A percentile compares a stretch with the other conserved stretches of the same genome.
phyloP scores from a whole-genome alignment of 37 sponge, comb jelly and placozoan genomes.

The Petrosia ficiformis region DNA sequence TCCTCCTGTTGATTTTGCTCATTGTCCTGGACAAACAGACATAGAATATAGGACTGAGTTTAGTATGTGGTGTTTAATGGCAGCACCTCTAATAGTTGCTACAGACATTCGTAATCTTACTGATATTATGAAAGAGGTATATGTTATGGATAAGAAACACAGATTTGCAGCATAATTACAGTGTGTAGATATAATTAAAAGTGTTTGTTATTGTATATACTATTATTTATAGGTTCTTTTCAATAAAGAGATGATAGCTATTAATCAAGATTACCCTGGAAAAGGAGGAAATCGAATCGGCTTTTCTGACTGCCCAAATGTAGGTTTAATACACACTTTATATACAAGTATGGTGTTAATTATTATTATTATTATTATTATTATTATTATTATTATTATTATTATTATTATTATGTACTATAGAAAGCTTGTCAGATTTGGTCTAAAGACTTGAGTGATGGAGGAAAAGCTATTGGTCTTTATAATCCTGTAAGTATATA shows the following conservation, averaged over 20 bases:
- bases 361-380: no score
- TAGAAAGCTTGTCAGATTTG: constrained; percentile 66
- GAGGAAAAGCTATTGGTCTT: constrained; percentile 60
- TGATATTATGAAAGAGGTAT: constrained; percentile 60
- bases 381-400: no score
- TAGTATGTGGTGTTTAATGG: constrained; percentile 72
- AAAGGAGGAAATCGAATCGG: background rate
- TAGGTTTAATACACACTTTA: background rate
- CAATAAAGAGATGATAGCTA: constrained; percentile 74
- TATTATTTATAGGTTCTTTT: constrained; percentile 63
- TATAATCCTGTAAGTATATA: constrained; percentile 75
- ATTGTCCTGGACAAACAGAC: constrained; percentile 84
- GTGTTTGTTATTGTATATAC: no score
- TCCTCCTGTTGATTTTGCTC: constrained; percentile 3
- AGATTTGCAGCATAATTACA: background rate
- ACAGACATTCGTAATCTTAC: constrained; percentile 82
- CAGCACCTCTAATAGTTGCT: constrained; percentile 65
- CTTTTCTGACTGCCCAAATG: background rate
- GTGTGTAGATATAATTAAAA: no score
- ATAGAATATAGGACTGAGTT: constrained; percentile 80
- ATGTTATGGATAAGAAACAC: no score
- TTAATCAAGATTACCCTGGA: constrained; percentile 75
- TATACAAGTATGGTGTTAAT: background rate
- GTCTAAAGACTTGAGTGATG: constrained; percentile 55
- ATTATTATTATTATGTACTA: no score